Conservation (phyloP, 1,140 invertebrate genomes). For the Macrobrachium rosenbergii region DNA sequence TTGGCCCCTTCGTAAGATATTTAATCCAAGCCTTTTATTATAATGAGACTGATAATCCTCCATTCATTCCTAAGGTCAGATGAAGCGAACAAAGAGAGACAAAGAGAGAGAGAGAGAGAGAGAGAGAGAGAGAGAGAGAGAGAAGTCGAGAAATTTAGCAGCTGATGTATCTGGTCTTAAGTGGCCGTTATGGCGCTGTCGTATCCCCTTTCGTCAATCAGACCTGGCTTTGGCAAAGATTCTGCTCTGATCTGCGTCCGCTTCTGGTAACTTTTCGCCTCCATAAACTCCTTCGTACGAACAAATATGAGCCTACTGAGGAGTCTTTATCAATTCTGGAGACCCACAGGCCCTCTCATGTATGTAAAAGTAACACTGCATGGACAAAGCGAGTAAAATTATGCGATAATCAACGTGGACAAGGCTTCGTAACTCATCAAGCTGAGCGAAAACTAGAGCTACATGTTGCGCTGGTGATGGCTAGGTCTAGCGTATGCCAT, state of each 20-base stretch:
- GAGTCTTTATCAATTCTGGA: no score
- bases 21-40: no score
- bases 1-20: no score
- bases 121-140: conserved; percentile 34
- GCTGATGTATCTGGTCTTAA: conserved; percentile 58
- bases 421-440: not conserved
- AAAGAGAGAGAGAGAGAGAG: not conserved
- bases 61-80: not conserved
- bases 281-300: no score
- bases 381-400: no score
- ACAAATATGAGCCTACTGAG: no score
- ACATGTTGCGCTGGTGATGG: conserved; percentile 13
- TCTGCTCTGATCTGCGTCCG: not conserved
- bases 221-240: conserved; percentile 1
- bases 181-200: conserved; percentile 59
- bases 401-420: no score
- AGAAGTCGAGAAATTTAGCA: conserved; percentile 57
- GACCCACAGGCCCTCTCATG: no score
- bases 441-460: not conserved
- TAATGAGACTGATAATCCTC: no score
- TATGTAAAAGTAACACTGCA: no score
- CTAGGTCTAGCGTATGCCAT: not conserved
- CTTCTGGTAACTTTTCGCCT: no score
- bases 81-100: not conserved
- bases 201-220: conserved; percentile 60